Evolutionary conservation across 2,113 vertebrate genomes (phyloP), one percentile per base, ranked within the genome.

Genomic region (Ailurus styani): DNA sequence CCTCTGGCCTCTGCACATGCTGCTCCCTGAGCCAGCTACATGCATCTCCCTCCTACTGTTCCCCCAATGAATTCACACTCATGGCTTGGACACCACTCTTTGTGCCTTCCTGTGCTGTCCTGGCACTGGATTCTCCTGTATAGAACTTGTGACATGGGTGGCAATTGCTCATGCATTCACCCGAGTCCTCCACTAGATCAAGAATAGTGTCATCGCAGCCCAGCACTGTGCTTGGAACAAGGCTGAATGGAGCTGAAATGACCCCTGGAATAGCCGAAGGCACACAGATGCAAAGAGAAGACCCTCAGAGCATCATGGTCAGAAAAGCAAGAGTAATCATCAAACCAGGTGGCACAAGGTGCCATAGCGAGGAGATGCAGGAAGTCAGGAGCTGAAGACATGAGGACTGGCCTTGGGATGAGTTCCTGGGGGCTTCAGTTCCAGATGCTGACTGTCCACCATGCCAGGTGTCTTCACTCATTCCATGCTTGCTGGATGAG

Each of bases 381-480:
- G 40, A 14, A 12, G 17, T 50, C 18, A 50, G 64, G 73, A 73
- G 54, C 17, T 17, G 21, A 45, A 34, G 47, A 37, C 0, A 0
- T 50, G 90, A 77, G 64, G 54, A 85, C 12, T 29, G 34, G 37
- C 23, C 34, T 81, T 55, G 14, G n/a, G 45, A 85, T 60, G 34
- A 31, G 21, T 70, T 57, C 11, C 18, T n/a, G 5, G 5, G 45
- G 64, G 6, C 47, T 55, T 11, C 13, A 70, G 40, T 79, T 87
- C n/a, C 27, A 40, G 55, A 70, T 54, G 13, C 1, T 4, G 5
- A 15, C 42, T 42, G 0, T 15, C 52, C 72, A 52, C 81, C 20
- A 18, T 8, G 9, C 9, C 0, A 12, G 13, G 0, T 2, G 0
- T 37, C 14, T 9, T 29, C 5, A n/a, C 45, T 52, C 31, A 45